Conservation (phyloP, 2,797 vertebrate species). For the Muraenolepis orangiensis region DNA sequence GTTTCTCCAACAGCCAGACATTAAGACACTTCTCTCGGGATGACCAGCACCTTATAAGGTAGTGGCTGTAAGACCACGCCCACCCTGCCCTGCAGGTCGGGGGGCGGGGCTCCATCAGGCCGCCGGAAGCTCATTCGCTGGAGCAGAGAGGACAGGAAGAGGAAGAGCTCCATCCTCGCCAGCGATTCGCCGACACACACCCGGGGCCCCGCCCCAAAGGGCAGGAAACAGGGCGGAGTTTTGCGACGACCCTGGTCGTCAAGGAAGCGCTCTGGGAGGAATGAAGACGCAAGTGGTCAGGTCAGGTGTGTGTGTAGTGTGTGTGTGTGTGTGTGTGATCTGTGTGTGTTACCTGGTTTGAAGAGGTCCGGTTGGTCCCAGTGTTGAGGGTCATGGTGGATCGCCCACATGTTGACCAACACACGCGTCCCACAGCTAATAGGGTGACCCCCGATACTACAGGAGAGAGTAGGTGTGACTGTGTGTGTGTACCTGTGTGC, state of each 20-base stretch:
- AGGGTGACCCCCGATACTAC: constrained; percentile 66
- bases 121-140: constrained; percentile 69
- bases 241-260: constrained; percentile 57
- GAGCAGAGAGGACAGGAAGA: constrained; percentile 73
- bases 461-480: neutral
- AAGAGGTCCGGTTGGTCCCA: constrained; percentile 74
- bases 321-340: neutral
- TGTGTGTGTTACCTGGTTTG: constrained; percentile 61
- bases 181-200: constrained; percentile 76
- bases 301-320: too few species aligned
- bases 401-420: constrained; percentile 79
- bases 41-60: constrained; percentile 59
- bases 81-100: constrained; percentile 69
- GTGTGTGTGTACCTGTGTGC: neutral
- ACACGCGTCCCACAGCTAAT: constrained; percentile 69
- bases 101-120: constrained; percentile 50
- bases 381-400: constrained; percentile 72
- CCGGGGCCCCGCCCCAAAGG: constrained; percentile 76
- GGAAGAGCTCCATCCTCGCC: constrained; percentile 75
- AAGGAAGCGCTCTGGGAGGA: constrained; percentile 70
- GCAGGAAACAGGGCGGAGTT: constrained; percentile 66
- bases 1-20: constrained; percentile 12
- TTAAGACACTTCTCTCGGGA: constrained; percentile 45
- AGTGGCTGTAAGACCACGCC: constrained; percentile 74
- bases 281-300: neutral